phyloP scores from a whole-genome alignment of 1,140 invertebrate species.

The Bombus sibiricus region DNA sequence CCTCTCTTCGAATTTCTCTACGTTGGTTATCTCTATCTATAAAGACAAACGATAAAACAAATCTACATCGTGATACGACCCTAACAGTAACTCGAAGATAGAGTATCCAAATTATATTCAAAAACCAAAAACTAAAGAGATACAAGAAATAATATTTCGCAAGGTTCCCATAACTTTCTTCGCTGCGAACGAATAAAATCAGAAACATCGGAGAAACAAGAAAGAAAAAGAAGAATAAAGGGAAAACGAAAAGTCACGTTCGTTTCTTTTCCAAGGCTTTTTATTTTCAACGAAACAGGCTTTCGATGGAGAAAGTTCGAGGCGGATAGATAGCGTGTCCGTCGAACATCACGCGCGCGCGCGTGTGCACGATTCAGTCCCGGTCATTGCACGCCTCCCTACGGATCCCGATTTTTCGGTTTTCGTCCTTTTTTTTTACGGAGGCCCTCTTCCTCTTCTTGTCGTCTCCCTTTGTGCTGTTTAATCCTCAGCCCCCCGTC shows the following conservation, averaged over 20 bases:
- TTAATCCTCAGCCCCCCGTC: constrained; percentile 64
- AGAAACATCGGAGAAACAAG: not conserved
- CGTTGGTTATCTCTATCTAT: not conserved
- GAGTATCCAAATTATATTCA: not conserved
- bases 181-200: not conserved
- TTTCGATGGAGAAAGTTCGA: constrained; percentile 26
- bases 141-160: too few relatives aligned
- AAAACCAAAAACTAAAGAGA: not conserved
- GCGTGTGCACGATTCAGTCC: constrained; percentile 50
- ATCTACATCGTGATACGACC: too few relatives aligned
- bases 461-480: constrained; percentile 71
- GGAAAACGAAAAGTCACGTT: not conserved
- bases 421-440: constrained; percentile 54
- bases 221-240: too few relatives aligned
- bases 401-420: constrained; percentile 70
- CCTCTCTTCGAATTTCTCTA: not conserved
- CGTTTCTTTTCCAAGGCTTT: not conserved
- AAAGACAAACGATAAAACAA: not conserved
- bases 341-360: constrained; percentile 46
- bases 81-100: not conserved
- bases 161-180: not conserved
- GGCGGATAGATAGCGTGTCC: not conserved
- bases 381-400: constrained; percentile 77
- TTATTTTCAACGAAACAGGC: constrained; percentile 25
- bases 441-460: constrained; percentile 41